Percentiles rank a stretch among this genome's conserved stretches.
Conservation (phyloP, 1,140 invertebrate genomes). For the Holcopasites calliopsidis region DNA sequence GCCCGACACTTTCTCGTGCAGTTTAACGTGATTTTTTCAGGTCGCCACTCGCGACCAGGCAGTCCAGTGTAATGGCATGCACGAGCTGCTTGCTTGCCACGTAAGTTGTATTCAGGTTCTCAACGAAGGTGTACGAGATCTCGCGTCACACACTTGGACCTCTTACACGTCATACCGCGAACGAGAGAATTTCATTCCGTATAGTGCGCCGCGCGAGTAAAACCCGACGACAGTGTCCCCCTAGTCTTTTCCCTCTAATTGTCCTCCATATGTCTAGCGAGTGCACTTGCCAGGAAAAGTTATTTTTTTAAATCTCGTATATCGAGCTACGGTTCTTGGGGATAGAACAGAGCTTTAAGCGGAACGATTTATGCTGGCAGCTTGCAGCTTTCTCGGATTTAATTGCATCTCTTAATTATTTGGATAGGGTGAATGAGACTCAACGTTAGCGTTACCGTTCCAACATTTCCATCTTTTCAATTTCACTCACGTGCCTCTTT, state of each 20-base stretch:
- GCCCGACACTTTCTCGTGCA: conserved; percentile 69
- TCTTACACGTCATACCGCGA: conserved; percentile 26
- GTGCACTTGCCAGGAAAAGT: conserved; percentile 19
- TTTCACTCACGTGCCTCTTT: background rate
- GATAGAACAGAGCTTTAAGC: too few relatives aligned
- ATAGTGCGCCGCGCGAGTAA: conserved; percentile 9
- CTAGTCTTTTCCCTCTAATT: background rate
- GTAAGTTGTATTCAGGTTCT: conserved; percentile 66
- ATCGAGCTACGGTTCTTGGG: too few relatives aligned
- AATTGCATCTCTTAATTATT: too few relatives aligned
- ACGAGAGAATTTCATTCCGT: conserved; percentile 48
- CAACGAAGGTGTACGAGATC: conserved; percentile 59
- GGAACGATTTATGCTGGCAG: too few relatives aligned
- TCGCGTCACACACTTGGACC: conserved; percentile 34
- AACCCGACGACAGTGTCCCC: conserved; percentile 12
- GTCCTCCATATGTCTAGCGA: background rate
- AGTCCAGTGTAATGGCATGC: conserved; percentile 57
- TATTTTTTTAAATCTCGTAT: conserved; percentile 22
- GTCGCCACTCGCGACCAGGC: conserved; percentile 49
- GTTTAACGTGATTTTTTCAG: conserved; percentile 61
- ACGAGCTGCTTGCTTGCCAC: conserved; percentile 45
- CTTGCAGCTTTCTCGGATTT: too few relatives aligned
- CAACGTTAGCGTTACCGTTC: background rate
- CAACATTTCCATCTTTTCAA: background rate
- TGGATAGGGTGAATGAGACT: too few relatives aligned